A percentile compares a stretch with the other conserved stretches of the same genome.
phyloP scores from a whole-genome alignment of 2,797 vertebrate species.

The Lerista edwardsae region DNA sequence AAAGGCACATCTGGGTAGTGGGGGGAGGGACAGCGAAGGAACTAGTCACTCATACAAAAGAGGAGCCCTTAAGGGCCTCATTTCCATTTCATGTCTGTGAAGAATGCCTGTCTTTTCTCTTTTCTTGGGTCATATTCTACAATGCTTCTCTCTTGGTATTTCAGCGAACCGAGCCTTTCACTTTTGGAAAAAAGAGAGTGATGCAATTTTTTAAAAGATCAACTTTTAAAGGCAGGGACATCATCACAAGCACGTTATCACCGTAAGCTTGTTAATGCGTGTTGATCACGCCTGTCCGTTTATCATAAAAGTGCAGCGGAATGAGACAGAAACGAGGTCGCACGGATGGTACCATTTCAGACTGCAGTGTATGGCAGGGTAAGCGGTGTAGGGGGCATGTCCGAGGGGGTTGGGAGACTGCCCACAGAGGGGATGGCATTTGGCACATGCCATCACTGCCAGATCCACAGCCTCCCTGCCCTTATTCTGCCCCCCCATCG shows the following conservation, averaged over 20 bases:
- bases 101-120: rapidly evolving
- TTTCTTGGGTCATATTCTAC: not conserved
- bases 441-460: too few relatives aligned
- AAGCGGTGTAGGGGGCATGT: too few relatives aligned
- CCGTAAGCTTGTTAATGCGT: not conserved
- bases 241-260: not conserved
- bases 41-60: not conserved
- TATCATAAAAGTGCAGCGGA: not conserved
- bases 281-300: rapidly evolving
- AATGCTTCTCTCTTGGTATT: slow-evolving; percentile 5
- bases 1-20: not conserved
- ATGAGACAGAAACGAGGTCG: not conserved
- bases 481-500: too few relatives aligned
- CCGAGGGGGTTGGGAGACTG: too few relatives aligned
- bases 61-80: slow-evolving; percentile 10
- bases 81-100: not conserved
- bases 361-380: not conserved
- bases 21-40: not conserved
- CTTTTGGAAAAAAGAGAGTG: not conserved
- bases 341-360: not conserved
- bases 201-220: not conserved
- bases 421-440: too few relatives aligned
- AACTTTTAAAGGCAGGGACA: not conserved
- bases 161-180: slow-evolving; percentile 5
- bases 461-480: too few relatives aligned